These are phyloP conservation scores for Cathartes aura DNA, from an alignment of 2,113 vertebrate species.

Conservation along the genomic window DNA sequence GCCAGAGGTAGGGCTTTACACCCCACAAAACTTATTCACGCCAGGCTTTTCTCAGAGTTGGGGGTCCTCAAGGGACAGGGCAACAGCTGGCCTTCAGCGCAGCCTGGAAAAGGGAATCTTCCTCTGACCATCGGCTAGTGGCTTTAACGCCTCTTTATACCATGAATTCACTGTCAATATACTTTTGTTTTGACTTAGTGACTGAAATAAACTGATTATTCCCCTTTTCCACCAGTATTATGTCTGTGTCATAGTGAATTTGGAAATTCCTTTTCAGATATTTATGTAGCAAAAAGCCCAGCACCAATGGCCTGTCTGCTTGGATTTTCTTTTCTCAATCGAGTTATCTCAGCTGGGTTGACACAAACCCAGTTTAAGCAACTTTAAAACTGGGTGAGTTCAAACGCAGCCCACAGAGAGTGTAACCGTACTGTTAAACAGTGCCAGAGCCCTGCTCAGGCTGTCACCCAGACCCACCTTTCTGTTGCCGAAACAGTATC, in stretches of 20 bases:
- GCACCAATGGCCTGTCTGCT: constrained; percentile 38
- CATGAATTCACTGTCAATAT: constrained; percentile 40
- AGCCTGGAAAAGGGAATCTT: constrained; percentile 11
- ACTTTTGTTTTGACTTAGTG: constrained; percentile 60
- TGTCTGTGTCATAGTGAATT: constrained; percentile 57
- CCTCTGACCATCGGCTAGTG: fast-evolving
- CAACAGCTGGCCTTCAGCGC: neutral
- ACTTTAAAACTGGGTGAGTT: neutral
- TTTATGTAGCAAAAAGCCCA: constrained; percentile 34
- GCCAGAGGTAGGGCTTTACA: neutral
- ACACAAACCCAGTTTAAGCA: constrained; percentile 39
- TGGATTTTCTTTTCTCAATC: constrained; percentile 23
- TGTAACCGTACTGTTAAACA: neutral
- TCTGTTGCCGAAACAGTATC: neutral
- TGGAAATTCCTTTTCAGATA: constrained; percentile 63
- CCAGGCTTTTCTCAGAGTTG: neutral
- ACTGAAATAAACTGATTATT: constrained; percentile 65
- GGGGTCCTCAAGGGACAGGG: neutral
- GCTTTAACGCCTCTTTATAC: constrained; percentile 10
- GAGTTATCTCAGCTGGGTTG: constrained; percentile 39
- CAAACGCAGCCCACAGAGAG: neutral
- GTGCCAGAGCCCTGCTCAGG: neutral
- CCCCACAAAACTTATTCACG: neutral
- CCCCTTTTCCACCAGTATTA: constrained; percentile 48
- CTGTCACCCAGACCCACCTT: neutral